Percentiles rank a stretch among this genome's conserved stretches.
These are phyloP conservation scores for Sebastes minor DNA, from an alignment of 2,797 vertebrate genomes.

Conservation along the genomic window DNA sequence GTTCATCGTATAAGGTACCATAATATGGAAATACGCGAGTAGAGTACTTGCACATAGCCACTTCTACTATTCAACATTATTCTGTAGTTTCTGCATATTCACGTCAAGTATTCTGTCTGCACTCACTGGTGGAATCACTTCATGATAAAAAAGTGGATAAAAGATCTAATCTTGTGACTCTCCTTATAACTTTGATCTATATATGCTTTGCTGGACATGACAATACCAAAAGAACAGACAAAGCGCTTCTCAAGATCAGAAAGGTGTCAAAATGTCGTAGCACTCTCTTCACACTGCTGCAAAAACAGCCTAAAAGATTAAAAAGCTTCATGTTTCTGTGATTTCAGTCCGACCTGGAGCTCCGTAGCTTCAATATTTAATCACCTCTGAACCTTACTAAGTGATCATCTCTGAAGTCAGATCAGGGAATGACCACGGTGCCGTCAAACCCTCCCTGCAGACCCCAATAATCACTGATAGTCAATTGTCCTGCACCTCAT, in stretches of 20 bases:
- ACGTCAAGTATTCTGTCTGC: neutral
- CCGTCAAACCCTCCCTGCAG: neutral
- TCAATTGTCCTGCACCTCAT: constrained; percentile 17
- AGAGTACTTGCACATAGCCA: neutral
- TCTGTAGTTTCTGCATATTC: neutral
- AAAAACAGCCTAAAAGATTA: neutral
- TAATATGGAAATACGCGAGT: neutral
- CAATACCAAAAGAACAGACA: neutral
- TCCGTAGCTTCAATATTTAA: constrained; percentile 36
- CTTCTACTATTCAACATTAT: neutral
- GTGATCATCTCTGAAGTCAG: neutral
- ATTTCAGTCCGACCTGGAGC: constrained; percentile 1
- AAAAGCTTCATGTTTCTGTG: neutral
- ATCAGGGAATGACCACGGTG: neutral
- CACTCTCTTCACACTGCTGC: neutral
- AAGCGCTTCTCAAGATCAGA: constrained; percentile 13
- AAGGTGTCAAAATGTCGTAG: constrained; percentile 11
- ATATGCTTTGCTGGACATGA: neutral
- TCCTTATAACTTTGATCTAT: constrained; percentile 17
- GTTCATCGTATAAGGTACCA: neutral
- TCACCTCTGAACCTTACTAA: neutral
- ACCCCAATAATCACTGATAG: constrained; percentile 1
- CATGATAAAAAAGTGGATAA: neutral
- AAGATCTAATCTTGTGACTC: fast-evolving
- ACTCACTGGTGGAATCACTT: neutral